Evolutionary conservation across 2,113 vertebrate genomes (phyloP), one percentile per base, ranked within the genome.

Genomic region (Myotis yumanensis): DNA sequence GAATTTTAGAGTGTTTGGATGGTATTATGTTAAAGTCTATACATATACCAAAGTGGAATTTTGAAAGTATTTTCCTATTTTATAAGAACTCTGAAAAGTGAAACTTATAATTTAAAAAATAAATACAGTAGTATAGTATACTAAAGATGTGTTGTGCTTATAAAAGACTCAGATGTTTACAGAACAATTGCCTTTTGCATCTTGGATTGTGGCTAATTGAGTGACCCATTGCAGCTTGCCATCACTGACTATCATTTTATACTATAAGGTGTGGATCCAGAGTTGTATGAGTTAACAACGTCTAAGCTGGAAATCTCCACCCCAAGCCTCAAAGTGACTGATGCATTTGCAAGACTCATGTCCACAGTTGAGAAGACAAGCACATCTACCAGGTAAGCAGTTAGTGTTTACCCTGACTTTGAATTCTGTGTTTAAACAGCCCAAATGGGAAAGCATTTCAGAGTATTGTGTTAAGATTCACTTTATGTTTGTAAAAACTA

Each of bases 321-420:
- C 37, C 95, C 99, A 43, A 97, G 97, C 97, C 99, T 84, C 96
- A 98, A 98, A 72, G 98, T 99, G 96, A 99, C 99, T 0, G 99
- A 99, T 71, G 99, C 99, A 0, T 99, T 99, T 95, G 99, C 99
- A 80, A 99, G 99, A 96, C 98, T 99, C 52, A 99, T 99, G 99
- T 99, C 99, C 94, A 99, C 99, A 48, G 99, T 99, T 95, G 99
- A 99, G 98, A 99, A 99, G 97, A 99, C 99, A 97, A 99, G 99
- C 98, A 99, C 99, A 0, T 99, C 99, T 86, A 99, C 99, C 98
- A 99, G 99, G 99, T 99, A 98, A 97, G 94, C 51, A 9, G 22
- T 46, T 48, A 64, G 89, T 89, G 77, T 46, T 32, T 15, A 73
- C 73, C 32, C 52, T 92, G 4, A 66, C 52, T 93, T 81, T 84